Evolutionary conservation across 2,797 vertebrate species (phyloP), one percentile per base, ranked within the genome.

Genomic region (Poecilia velifera): DNA sequence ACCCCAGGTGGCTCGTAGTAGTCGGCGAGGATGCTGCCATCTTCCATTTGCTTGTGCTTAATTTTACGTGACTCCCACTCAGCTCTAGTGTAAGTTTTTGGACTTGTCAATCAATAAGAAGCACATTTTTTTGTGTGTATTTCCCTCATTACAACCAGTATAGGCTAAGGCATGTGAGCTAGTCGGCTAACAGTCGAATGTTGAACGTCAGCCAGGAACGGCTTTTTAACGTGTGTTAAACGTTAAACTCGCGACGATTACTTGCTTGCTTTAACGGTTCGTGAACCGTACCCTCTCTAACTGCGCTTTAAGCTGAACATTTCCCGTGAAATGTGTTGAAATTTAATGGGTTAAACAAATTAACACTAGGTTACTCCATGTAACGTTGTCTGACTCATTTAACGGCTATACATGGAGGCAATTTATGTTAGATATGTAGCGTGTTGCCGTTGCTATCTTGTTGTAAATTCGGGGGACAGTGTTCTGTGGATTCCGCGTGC

Each of bases 81-180:
- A 22, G 46, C 66, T 18, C 76, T 10, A 46, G 76, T 59, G 20
- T 77, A 83, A 87, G 87, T 68, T 93, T 91, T 46, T 41, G 10
- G 62, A 91, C 91, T 87, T 92, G 90, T 79, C 91, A 92, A 20
- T 75, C 13, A 74, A 43, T 79, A 64, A 68, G 41, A 82, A 89
- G 74, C 36, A 59, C 71, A 43, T 74, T 86, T 83, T 83, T 79
- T 73, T 86, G 80, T 80, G 64, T 85, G 73, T 55, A 71, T 86
- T 83, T 79, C 45, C 20, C 71, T 87, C 71, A 82, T 86, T 87
- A 76, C 75, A 80, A 76, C 83, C 62, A 66, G 73, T 75, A 77
- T 28, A 66, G 25, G 90, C 93, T 90, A 93, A 86, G 82, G 81
- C 72, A 72, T 51, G 79, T 51, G 76, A 81, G 93, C 93, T 94